Evolutionary conservation across 2,113 vertebrate genomes (phyloP).

Genomic region (Gnathonemus echidnorhynchus): DNA sequence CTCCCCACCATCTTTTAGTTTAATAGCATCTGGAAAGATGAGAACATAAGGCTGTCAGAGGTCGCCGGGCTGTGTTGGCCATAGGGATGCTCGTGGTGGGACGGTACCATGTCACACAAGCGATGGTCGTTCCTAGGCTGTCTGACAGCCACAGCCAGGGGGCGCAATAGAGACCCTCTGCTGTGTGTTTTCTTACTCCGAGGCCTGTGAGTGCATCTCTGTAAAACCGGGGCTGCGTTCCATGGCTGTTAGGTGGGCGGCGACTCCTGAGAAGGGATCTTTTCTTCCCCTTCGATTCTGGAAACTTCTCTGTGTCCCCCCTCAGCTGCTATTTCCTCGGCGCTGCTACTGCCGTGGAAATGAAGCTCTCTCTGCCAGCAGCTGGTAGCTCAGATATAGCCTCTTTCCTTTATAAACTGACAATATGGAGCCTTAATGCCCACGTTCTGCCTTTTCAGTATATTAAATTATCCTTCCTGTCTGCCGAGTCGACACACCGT

Average conservation of each 20-base stretch:
- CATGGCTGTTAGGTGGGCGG: neutral
- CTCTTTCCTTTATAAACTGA: neutral
- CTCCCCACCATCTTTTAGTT: neutral
- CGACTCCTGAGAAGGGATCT: neutral
- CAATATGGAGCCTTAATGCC: neutral
- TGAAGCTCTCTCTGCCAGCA: neutral
- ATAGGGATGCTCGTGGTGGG: neutral
- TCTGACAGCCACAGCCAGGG: neutral
- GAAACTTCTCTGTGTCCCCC: slow-evolving; percentile 5
- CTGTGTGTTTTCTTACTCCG: neutral
- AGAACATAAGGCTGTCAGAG: neutral
- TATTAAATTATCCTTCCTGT: neutral
- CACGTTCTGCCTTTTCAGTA: neutral
- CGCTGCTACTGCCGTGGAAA: neutral
- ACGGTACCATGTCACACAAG: neutral
- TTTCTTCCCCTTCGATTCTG: neutral
- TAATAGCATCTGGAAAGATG: slow-evolving; percentile 14
- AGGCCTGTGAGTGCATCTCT: neutral
- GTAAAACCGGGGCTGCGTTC: neutral
- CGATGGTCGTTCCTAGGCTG: neutral
- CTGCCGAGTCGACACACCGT: neutral
- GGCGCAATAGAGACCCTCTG: neutral
- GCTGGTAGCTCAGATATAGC: neutral
- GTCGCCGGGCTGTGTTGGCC: neutral
- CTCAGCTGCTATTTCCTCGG: neutral